A percentile compares a stretch with the other conserved stretches of the same genome.
Conservation (phyloP, 2,113 vertebrate genomes). For the Dipodomys spectabilis region DNA sequence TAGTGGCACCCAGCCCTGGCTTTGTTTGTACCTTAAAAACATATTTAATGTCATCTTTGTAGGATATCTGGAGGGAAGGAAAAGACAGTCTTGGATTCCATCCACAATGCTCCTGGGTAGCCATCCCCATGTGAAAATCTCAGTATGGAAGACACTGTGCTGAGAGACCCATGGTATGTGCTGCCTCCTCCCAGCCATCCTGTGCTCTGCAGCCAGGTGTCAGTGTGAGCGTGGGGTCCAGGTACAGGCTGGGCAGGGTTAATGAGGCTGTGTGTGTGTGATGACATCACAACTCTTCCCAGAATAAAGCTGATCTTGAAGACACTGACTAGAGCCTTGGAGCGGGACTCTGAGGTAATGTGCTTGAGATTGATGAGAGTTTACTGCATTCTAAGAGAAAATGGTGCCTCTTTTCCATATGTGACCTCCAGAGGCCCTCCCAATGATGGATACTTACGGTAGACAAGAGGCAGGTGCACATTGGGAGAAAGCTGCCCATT, state of each 20-base stretch:
- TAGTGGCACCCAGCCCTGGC: too few species aligned
- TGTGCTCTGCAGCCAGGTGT: fast-evolving
- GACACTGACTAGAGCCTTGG: not conserved
- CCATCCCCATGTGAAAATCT: not conserved
- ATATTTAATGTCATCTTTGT: not conserved
- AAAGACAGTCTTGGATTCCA: not conserved
- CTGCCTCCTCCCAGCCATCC: not conserved
- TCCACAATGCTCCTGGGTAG: not conserved
- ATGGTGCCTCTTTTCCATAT: not conserved
- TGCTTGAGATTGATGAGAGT: not conserved
- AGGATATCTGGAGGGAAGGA: not conserved
- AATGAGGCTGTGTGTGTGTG: too few species aligned
- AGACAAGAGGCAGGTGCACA: not conserved
- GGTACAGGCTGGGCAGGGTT: not conserved
- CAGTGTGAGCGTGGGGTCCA: fast-evolving
- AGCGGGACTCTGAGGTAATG: not conserved
- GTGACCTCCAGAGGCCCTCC: not conserved
- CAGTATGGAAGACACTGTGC: fast-evolving
- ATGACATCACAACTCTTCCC: not conserved
- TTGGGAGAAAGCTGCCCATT: not conserved
- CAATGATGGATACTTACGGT: too few species aligned
- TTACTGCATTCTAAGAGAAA: constrained; percentile 2
- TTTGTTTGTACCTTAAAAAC: not conserved
- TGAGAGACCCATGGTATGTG: not conserved
- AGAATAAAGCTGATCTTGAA: not conserved